phyloP scores from a whole-genome alignment of 2,113 vertebrate species.

The Neoarius graeffei region DNA sequence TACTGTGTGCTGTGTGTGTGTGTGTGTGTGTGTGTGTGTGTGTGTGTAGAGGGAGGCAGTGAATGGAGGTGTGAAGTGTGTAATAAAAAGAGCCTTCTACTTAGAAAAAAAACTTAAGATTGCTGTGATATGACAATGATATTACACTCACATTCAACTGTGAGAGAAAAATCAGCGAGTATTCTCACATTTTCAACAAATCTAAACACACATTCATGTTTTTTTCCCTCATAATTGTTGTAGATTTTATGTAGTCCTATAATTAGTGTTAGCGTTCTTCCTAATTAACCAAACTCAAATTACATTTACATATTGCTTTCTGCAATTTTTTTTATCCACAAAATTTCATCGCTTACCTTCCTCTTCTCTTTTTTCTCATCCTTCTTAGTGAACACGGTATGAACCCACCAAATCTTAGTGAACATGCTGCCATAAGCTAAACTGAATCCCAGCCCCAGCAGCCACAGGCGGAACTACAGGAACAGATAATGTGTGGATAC shows the following conservation, averaged over 20 bases:
- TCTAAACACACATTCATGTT: background rate
- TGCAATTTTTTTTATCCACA: background rate
- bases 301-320: background rate
- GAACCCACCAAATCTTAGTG: slow-evolving; percentile 99
- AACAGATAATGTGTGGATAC: background rate
- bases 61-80: slow-evolving; percentile 15
- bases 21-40: background rate
- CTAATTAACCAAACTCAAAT: background rate
- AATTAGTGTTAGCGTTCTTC: background rate
- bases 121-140: background rate
- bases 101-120: slow-evolving; percentile 3
- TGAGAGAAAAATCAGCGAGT: background rate
- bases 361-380: slow-evolving; percentile 94
- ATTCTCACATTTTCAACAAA: background rate
- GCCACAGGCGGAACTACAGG: slow-evolving; percentile 82
- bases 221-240: background rate
- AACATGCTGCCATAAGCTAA: slow-evolving; percentile 96
- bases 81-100: slow-evolving; percentile 10
- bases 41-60: slow-evolving; percentile 37
- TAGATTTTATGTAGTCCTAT: background rate
- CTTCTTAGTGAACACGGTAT: slow-evolving; percentile 94
- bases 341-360: slow-evolving; percentile 74
- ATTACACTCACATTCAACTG: background rate
- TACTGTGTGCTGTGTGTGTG: background rate
- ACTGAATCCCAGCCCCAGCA: slow-evolving; percentile 90